These are phyloP conservation scores for Pelodytes ibericus DNA, from an alignment of 2,797 vertebrate genomes.

Conservation along the genomic window DNA sequence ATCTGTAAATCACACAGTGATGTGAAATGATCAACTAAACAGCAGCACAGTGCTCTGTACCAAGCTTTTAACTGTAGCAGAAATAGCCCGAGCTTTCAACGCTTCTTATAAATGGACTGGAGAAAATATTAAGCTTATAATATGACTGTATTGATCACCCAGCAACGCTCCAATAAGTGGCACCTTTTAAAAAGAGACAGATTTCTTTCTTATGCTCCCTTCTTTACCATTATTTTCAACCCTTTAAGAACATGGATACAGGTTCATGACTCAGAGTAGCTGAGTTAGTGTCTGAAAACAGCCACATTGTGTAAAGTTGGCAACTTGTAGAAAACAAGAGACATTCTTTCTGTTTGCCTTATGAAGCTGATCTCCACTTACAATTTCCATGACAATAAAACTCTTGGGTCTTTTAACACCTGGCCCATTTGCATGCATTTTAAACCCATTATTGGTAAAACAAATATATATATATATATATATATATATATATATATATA, in stretches of 20 bases:
- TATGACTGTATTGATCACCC: constrained; percentile 44
- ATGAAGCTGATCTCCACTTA: constrained; percentile 8
- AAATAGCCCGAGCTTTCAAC: constrained; percentile 40
- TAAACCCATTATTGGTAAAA: too few relatives aligned
- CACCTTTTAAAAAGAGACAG: constrained; percentile 42
- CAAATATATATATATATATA: too few relatives aligned
- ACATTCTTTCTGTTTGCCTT: not conserved
- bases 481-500: too few relatives aligned
- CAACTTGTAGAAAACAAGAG: constrained; percentile 7
- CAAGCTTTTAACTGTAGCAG: constrained; percentile 35
- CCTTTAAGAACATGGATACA: constrained; percentile 36
- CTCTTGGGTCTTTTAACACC: not conserved
- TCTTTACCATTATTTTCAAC: constrained; percentile 37
- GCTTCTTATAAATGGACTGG: constrained; percentile 32
- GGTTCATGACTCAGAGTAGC: constrained; percentile 28
- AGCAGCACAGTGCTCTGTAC: not conserved
- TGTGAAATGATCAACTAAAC: constrained; percentile 37
- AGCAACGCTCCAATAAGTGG: constrained; percentile 33
- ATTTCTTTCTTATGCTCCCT: constrained; percentile 41
- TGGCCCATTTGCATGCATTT: too few relatives aligned
- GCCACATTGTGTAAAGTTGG: constrained; percentile 29
- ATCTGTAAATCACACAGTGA: constrained; percentile 26
- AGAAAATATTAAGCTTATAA: constrained; percentile 47
- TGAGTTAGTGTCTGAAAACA: constrained; percentile 18
- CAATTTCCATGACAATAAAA: not conserved